A percentile compares a stretch with the other conserved stretches of the same genome.
Evolutionary conservation across 2,797 vertebrate genomes (phyloP).

Genomic region (Tadarida brasiliensis): DNA sequence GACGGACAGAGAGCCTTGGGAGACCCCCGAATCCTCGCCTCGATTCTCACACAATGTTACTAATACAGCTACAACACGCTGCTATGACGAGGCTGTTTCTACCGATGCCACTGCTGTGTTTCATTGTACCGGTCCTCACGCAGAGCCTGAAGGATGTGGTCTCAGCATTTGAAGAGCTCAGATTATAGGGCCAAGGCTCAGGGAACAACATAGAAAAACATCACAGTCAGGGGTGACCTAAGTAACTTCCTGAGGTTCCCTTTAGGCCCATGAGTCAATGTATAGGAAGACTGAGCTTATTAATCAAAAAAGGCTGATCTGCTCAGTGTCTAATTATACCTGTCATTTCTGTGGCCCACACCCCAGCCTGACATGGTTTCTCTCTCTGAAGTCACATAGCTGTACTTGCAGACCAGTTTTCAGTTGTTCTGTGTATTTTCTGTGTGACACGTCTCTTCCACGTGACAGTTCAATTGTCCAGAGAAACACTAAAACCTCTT

Average conservation of each 20-base stretch:
- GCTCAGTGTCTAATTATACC: conserved; percentile 79
- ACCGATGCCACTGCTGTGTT: rapidly evolving
- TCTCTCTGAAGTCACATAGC: conserved; percentile 69
- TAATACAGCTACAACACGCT: too few relatives aligned
- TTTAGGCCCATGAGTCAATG: conserved; percentile 60
- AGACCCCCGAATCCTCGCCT: background rate
- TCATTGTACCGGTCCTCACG: background rate
- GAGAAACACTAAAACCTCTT: conserved; percentile 65
- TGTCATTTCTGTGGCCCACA: conserved; percentile 72
- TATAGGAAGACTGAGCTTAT: conserved; percentile 70
- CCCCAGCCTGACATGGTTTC: conserved; percentile 52
- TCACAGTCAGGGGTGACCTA: conserved; percentile 35
- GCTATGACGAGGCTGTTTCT: background rate
- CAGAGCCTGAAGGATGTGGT: background rate
- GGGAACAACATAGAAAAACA: background rate
- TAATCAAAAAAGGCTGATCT: conserved; percentile 77
- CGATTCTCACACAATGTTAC: background rate
- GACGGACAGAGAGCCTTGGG: background rate
- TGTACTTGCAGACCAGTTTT: conserved; percentile 68
- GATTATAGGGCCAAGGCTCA: conserved; percentile 25
- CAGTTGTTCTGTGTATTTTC: conserved; percentile 81
- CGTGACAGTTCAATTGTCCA: conserved; percentile 80
- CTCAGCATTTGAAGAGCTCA: conserved; percentile 26
- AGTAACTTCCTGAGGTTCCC: conserved; percentile 59
- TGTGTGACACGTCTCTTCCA: conserved; percentile 76